Base-by-base conservation (phyloP, 2,797 vertebrate species). In the Scleropages formosus region DNA sequence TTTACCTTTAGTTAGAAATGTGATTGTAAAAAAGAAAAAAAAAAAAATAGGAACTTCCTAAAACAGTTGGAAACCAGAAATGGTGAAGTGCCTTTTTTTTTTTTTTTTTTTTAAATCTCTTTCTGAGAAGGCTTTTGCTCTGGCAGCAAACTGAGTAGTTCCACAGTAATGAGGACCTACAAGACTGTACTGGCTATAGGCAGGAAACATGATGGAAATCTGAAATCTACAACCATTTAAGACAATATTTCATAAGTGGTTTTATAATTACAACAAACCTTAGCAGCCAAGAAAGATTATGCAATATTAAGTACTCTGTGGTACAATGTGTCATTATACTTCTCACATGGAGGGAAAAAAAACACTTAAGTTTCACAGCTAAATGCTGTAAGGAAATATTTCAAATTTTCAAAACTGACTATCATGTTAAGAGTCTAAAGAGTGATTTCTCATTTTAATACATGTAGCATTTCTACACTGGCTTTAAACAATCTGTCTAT, bases 51-150 rank as follows among this genome's bases (percentile, higher is more conserved):
- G 44, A 26, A 69, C 51, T 16, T 69, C 22, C 7, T 49, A 13
- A 69, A 51, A 69, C 65, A 68, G 24, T 24, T 47, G 12, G 51
- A 47, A 68, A 68, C 6, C 20, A 69, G 47, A 69, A 53, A 69
- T 69, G 18, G 9, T 26, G 16, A 20, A 0, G 8, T 44, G 26
- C 65, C 46, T 24, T 24, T 47, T 69, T 69, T 49, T 10, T 20
- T 67, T 49, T 51, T 69, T 53, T 69, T 69, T 39, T 39, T 39
- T 39, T n/a, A 51, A 24, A 66, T 27, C 15, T 16, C 65, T 31
- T 31, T 13, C 65, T 47, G 13, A 27, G 67, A n/a, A n/a, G n/a
- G n/a, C n/a, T n/a, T n/a, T 69, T 69, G 47, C 67, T 24, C 51
- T 53, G 46, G 46, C 66, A 26, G 39, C 31, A 46, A 31, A 18